These are phyloP conservation scores for Tachina lurida DNA, from an alignment of 2,888 invertebrate genomes.

Conservation along the genomic window DNA sequence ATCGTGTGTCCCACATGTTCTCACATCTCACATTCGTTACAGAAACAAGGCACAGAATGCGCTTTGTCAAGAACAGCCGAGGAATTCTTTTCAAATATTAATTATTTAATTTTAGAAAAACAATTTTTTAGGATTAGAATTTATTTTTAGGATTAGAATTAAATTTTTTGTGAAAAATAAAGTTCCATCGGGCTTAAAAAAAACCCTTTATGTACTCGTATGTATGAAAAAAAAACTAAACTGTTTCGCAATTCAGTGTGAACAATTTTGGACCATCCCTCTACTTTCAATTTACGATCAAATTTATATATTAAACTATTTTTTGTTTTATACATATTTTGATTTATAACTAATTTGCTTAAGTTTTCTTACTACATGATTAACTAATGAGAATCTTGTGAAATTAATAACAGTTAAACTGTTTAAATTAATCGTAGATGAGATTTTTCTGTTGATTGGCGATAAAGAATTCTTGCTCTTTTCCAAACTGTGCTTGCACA, in stretches of 20 bases:
- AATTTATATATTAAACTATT: not conserved
- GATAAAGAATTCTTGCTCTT: slow-evolving; percentile 8
- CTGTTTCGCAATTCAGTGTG: not conserved
- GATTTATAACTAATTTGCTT: slow-evolving; percentile 25
- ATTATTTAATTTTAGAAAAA: no score
- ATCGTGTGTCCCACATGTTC: no score
- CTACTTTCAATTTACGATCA: not conserved
- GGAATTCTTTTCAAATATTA: no score
- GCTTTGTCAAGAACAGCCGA: no score
- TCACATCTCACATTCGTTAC: no score
- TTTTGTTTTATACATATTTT: slow-evolving; percentile 22
- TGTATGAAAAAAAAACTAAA: not conserved
- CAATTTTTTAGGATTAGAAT: no score
- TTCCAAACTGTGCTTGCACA: not conserved
- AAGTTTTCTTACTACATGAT: slow-evolving; percentile 12
- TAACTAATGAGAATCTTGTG: slow-evolving; percentile 67
- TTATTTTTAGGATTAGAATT: no score
- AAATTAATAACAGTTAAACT: slow-evolving; percentile 51
- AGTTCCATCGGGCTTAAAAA: no score
- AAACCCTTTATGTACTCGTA: no score
- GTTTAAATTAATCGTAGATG: slow-evolving; percentile 26
- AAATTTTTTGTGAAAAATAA: no score
- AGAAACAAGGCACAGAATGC: no score
- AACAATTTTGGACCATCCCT: not conserved
- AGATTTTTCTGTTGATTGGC: slow-evolving; percentile 25